Base-by-base conservation (phyloP, 2,797 vertebrate genomes). In the Acanthornis magna region DNA sequence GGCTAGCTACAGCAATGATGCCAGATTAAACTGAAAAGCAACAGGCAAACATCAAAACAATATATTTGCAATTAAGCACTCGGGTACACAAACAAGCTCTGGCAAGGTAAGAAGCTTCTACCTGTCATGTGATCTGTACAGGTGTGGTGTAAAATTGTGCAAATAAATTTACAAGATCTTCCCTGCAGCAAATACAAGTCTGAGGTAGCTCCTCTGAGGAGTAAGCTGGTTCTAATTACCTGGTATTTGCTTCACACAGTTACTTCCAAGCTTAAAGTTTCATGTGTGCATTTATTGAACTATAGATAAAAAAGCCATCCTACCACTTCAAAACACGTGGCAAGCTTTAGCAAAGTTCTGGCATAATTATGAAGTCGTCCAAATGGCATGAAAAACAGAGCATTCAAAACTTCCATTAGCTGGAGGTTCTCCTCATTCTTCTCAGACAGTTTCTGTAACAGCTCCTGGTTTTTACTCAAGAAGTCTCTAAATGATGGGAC, bases 291-390 rank as follows among this genome's bases (percentile, higher is more conserved):
- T 62, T 93, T 78, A 66, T 20, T 61, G 66, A 86, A 74, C 57
- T 47, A 81, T 0, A 95, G 55, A 65, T 34, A 89, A 65, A 55
- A 62, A 68, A 93, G 43, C 42, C n/a, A 86, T 51, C 98, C 80
- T 97, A 99, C 99, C 98, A 98, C 98, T 98, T 99, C 99, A 88
- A 99, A 99, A 97, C 99, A 99, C 1, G 98, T 98, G 81, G 98
- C 98, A 95, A 99, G 98, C 95, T 99, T 99, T 48, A 99, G 98
- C 93, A 99, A 98, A 94, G 99, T 97, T 70, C 98, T 98, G 42
- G 98, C 97, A 30, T 99, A 99, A 81, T 98, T 98, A 60, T 98
- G 98, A 67, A 99, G 98, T 93, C 99, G 98, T 84, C 97, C 98
- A 13, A 98, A 90, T 1, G 99, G 99, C 93, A 99, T 98, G 97